Percentiles rank a stretch among this genome's conserved stretches.
Conservation (phyloP, 2,888 invertebrate genomes). For the Scrobipalpa costella region DNA sequence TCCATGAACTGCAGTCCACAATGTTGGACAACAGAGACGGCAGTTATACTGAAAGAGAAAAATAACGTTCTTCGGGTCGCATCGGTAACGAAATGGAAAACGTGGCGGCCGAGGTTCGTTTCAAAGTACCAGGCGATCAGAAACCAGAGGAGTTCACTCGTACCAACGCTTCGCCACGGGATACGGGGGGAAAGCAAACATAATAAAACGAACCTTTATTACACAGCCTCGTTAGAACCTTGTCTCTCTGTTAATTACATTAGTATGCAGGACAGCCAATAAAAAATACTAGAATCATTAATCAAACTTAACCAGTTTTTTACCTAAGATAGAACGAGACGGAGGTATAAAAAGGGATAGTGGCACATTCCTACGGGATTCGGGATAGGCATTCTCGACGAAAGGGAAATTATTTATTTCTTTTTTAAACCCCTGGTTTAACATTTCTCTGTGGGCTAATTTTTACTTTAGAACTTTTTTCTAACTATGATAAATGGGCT, state of each 20-base stretch:
- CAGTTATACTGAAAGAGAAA: not conserved
- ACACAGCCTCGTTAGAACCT: slow-evolving; percentile 32
- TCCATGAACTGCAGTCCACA: no score
- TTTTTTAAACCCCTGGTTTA: slow-evolving; percentile 32
- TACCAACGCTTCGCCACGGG: slow-evolving; percentile 6
- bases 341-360: slow-evolving; percentile 30
- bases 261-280: slow-evolving; percentile 33
- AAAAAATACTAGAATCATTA: slow-evolving; percentile 34
- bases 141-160: not conserved
- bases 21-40: not conserved
- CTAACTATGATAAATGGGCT: slow-evolving; percentile 31
- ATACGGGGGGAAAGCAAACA: slow-evolving; percentile 27
- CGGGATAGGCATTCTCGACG: slow-evolving; percentile 32
- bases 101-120: slow-evolving; percentile 31
- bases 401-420: slow-evolving; percentile 35
- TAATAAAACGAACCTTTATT: slow-evolving; percentile 25
- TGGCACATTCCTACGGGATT: slow-evolving; percentile 36
- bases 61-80: not conserved
- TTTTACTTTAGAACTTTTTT: slow-evolving; percentile 33
- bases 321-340: slow-evolving; percentile 26
- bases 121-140: slow-evolving; percentile 31
- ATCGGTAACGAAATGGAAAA: slow-evolving; percentile 27
- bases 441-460: slow-evolving; percentile 34
- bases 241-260: slow-evolving; percentile 35
- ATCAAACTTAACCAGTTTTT: slow-evolving; percentile 38